Percentiles rank a stretch among this genome's conserved stretches.
Evolutionary conservation across 2,113 vertebrate genomes (phyloP).

Genomic region (Nerophis lumbriciformis): DNA sequence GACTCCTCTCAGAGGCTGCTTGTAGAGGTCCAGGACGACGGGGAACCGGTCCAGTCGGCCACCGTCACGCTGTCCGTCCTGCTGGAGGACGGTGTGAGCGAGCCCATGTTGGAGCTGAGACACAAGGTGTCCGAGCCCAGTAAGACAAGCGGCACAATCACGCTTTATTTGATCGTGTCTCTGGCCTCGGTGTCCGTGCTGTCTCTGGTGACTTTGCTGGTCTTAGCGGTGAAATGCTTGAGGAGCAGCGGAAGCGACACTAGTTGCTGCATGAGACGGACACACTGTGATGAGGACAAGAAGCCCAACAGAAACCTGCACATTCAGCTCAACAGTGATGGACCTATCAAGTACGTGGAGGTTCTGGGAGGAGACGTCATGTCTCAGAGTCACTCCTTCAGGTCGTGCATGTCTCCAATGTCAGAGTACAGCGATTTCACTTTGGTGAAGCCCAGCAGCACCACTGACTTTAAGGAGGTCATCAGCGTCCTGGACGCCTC

Average conservation of each 20-base stretch:
- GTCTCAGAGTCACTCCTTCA: constrained; percentile 79
- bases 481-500: constrained; percentile 48
- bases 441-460: constrained; percentile 70
- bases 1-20: constrained; percentile 72
- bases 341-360: constrained; percentile 88
- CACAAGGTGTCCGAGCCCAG: constrained; percentile 59
- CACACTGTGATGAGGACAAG: constrained; percentile 62
- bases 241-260: constrained; percentile 41
- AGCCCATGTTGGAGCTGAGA: constrained; percentile 64
- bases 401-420: constrained; percentile 79
- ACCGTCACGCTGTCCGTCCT: constrained; percentile 67
- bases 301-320: constrained; percentile 83
- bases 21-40: constrained; percentile 72
- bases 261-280: constrained; percentile 64
- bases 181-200: constrained; percentile 62
- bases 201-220: constrained; percentile 49
- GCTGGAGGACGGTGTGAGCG: constrained; percentile 68
- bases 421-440: constrained; percentile 82
- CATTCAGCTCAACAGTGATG: constrained; percentile 77
- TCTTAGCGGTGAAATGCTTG: constrained; percentile 49
- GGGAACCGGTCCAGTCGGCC: constrained; percentile 69
- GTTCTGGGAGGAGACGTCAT: constrained; percentile 81
- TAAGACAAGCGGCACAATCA: constrained; percentile 62
- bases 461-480: constrained; percentile 40
- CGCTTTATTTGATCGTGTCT: constrained; percentile 72